A percentile compares a stretch with the other conserved stretches of the same genome.
These are phyloP conservation scores for Tenthredo mesomela DNA, from an alignment of 2,888 invertebrate genomes.

Conservation along the genomic window DNA sequence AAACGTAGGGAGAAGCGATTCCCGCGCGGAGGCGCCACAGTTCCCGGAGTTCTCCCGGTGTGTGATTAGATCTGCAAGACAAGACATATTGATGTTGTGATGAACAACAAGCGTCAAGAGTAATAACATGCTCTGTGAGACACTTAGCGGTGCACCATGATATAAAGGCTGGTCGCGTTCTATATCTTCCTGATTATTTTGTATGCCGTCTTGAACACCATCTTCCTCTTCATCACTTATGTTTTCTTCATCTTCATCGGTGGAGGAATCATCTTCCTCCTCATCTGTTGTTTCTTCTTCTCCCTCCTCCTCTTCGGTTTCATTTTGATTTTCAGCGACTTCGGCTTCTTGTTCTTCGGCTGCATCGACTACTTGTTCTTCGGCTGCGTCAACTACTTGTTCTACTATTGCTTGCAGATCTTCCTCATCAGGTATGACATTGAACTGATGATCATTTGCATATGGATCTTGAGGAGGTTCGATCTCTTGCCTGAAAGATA, in stretches of 20 bases:
- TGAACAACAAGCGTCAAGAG: background rate
- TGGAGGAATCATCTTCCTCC: background rate
- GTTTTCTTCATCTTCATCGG: constrained; percentile 13
- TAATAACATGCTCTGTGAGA: constrained; percentile 6
- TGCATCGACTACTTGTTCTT: background rate
- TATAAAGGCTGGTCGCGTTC: constrained; percentile 8
- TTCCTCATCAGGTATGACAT: background rate
- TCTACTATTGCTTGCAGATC: background rate
- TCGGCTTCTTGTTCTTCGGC: constrained; percentile 8
- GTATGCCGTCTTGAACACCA: background rate
- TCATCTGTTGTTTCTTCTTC: constrained; percentile 3
- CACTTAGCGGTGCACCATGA: constrained; percentile 4
- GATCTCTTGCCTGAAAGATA: background rate
- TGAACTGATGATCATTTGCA: constrained; percentile 1
- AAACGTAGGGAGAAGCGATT: too few relatives aligned
- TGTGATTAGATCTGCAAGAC: constrained; percentile 36
- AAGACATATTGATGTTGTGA: constrained; percentile 46
- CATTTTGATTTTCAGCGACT: constrained; percentile 10
- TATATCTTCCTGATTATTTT: constrained; percentile 1
- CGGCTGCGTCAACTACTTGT: background rate
- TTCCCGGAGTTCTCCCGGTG: too few relatives aligned
- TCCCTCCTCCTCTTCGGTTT: background rate
- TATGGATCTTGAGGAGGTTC: constrained; percentile 2
- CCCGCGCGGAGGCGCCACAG: too few relatives aligned
- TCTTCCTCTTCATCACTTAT: constrained; percentile 11